Conservation (phyloP, 2,888 invertebrate genomes). For the Chaitophorus viminalis region DNA sequence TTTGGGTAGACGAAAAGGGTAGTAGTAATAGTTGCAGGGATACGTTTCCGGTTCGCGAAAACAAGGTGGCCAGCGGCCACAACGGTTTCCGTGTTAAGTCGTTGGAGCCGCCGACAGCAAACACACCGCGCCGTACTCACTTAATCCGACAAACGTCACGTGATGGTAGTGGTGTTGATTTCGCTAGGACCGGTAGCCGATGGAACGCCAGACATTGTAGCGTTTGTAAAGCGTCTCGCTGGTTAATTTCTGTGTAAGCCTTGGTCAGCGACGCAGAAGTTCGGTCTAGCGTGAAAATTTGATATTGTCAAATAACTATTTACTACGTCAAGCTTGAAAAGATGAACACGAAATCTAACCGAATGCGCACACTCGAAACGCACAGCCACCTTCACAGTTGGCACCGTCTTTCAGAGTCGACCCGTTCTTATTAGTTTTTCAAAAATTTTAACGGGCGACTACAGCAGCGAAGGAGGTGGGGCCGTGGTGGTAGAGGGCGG, state of each 20-base stretch:
- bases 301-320: background rate
- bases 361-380: background rate
- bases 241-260: background rate
- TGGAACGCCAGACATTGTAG: background rate
- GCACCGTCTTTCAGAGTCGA: background rate
- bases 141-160: background rate
- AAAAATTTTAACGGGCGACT: constrained; percentile 17
- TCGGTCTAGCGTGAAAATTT: background rate
- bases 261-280: background rate
- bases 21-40: too few relatives aligned
- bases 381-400: background rate
- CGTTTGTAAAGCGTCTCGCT: background rate
- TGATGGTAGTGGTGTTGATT: background rate
- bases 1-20: too few relatives aligned
- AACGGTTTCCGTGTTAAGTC: background rate
- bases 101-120: too few relatives aligned
- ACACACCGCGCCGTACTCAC: background rate
- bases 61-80: background rate
- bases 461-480: background rate
- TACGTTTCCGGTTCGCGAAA: background rate
- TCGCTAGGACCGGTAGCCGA: background rate
- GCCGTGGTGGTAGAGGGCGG: background rate
- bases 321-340: background rate
- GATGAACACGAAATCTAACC: background rate
- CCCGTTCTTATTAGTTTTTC: background rate